Evolutionary conservation across 2,113 vertebrate species (phyloP).

Genomic region (Egretta garzetta): DNA sequence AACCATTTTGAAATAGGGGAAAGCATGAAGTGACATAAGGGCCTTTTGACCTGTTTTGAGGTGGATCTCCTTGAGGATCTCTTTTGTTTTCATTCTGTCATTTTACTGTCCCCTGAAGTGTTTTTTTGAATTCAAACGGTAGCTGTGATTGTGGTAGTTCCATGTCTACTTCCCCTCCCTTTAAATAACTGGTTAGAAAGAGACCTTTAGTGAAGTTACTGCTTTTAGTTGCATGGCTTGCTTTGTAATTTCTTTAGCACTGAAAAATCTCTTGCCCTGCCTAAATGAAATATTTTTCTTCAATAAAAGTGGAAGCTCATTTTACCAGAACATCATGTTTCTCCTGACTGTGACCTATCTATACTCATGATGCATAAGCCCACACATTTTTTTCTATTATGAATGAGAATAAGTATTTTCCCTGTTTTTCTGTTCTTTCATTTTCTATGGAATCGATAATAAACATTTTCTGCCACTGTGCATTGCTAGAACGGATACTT

Average conservation of each 20-base stretch:
- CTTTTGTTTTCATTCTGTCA: background rate
- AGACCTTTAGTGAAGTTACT: background rate
- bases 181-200: background rate
- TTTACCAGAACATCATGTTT: background rate
- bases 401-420: background rate
- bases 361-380: background rate
- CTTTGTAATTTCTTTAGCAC: background rate
- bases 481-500: background rate
- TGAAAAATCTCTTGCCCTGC: background rate
- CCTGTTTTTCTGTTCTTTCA: background rate
- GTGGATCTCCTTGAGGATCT: background rate
- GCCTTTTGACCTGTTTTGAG: background rate
- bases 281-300: background rate
- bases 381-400: background rate
- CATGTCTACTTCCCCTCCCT: background rate
- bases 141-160: background rate
- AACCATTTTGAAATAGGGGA: background rate
- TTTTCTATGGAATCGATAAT: background rate
- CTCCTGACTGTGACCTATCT: background rate
- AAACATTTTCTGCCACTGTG: background rate
- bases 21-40: background rate
- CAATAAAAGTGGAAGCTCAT: background rate
- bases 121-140: background rate
- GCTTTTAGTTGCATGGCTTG: background rate
- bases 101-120: background rate